Percentiles rank a stretch among this genome's conserved stretches.
phyloP scores from a whole-genome alignment of 1,140 invertebrate species.

The Drosophila quadrilineata region DNA sequence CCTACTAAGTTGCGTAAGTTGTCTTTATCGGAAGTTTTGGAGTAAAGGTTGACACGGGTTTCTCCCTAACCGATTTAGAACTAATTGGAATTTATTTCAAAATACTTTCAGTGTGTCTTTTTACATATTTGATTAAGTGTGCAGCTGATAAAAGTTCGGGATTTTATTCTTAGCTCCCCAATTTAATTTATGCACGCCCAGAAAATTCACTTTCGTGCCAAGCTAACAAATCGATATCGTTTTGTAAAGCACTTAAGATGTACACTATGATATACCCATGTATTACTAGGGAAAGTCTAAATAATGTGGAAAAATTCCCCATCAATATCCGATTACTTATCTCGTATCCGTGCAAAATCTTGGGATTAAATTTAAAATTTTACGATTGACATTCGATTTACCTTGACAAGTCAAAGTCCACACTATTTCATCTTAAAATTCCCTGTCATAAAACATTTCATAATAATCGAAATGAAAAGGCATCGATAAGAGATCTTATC shows the following conservation, averaged over 20 bases:
- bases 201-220: background rate
- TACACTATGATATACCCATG: background rate
- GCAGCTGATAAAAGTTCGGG: slow-evolving; percentile 28
- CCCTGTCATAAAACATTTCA: too few species aligned
- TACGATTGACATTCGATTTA: too few species aligned
- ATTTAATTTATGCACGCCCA: slow-evolving; percentile 1
- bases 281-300: too few species aligned
- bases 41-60: too few species aligned
- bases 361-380: too few species aligned
- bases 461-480: too few species aligned
- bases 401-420: too few species aligned
- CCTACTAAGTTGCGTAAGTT: slow-evolving; percentile 17
- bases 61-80: slow-evolving; percentile 41
- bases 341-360: too few species aligned
- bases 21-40: background rate
- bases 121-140: slow-evolving; percentile 38
- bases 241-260: background rate
- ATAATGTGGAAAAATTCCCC: too few species aligned
- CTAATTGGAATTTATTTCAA: slow-evolving; percentile 66
- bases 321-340: too few species aligned
- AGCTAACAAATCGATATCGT: slow-evolving; percentile 3
- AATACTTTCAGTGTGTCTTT: slow-evolving; percentile 26
- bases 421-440: too few species aligned
- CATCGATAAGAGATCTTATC: too few species aligned
- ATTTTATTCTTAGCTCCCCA: slow-evolving; percentile 11